Evolutionary conservation across 2,888 invertebrate genomes (phyloP).

Genomic region (Drosophila atripex): DNA sequence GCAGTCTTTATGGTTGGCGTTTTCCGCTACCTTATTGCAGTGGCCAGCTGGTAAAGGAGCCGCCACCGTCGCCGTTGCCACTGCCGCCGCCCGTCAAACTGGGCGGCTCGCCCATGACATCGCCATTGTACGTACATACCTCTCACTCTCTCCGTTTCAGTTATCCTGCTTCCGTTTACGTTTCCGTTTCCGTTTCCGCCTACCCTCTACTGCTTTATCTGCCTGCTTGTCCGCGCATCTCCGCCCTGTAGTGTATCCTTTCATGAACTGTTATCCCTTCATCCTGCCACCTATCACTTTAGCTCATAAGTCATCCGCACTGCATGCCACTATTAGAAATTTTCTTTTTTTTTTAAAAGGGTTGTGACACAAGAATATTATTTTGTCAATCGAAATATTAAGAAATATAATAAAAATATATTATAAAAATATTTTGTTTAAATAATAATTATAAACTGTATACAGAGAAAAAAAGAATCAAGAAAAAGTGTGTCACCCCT

Average conservation of each 20-base stretch:
- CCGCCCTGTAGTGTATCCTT: not conserved
- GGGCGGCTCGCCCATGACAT: constrained; percentile 88
- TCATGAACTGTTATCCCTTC: constrained; percentile 5
- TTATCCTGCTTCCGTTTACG: constrained; percentile 12
- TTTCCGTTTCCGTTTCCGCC: constrained; percentile 1
- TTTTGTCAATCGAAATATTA: too few species aligned
- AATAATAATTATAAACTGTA: too few species aligned
- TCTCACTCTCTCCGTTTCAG: not conserved
- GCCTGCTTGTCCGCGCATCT: not conserved
- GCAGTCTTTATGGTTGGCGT: constrained; percentile 98
- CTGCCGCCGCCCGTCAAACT: constrained; percentile 91
- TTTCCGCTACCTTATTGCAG: constrained; percentile 98
- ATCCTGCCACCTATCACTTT: constrained; percentile 7
- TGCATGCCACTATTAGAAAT: constrained; percentile 10
- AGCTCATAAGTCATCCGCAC: constrained; percentile 32
- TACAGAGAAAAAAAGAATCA: too few species aligned
- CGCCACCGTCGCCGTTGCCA: constrained; percentile 91
- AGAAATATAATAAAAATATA: too few species aligned
- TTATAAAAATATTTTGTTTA: too few species aligned
- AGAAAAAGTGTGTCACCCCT: too few species aligned
- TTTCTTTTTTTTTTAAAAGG: too few species aligned
- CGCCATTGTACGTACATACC: constrained; percentile 88
- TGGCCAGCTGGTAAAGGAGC: constrained; percentile 89
- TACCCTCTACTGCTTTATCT: not conserved
- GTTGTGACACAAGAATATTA: too few species aligned